Evolutionary conservation across 2,797 vertebrate species (phyloP).

Genomic region (Eurystomus glaucurus): DNA sequence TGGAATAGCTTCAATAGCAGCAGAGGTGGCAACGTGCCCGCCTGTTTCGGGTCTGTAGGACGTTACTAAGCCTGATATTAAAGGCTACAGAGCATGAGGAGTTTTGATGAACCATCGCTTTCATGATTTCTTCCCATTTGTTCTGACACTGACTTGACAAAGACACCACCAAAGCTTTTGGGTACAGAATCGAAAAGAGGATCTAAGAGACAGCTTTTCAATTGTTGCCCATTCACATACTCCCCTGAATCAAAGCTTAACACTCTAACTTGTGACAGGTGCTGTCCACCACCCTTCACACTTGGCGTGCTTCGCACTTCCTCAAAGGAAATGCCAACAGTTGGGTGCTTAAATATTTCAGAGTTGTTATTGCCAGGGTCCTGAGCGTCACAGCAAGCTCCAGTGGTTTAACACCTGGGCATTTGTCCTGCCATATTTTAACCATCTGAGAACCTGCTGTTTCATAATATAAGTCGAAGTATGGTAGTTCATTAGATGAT

Average conservation of each 20-base stretch:
- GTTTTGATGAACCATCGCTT: neutral
- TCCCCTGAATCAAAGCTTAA: neutral
- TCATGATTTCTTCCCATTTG: neutral
- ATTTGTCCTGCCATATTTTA: neutral
- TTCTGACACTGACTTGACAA: neutral
- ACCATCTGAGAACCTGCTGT: neutral
- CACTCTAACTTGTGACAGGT: too few relatives aligned
- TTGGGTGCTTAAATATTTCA: neutral
- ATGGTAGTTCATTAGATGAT: conserved; percentile 22
- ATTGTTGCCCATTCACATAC: rapidly evolving
- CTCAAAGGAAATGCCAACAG: neutral
- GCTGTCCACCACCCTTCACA: neutral
- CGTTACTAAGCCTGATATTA: neutral
- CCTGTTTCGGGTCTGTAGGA: neutral
- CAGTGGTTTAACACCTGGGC: neutral
- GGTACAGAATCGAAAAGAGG: neutral
- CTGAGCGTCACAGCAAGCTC: neutral
- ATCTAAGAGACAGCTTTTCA: neutral
- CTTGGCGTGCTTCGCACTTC: neutral
- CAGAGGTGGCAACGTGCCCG: neutral
- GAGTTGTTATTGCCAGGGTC: neutral
- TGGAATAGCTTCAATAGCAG: neutral
- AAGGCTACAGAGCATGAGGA: neutral
- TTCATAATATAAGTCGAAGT: neutral
- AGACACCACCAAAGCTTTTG: neutral